These are phyloP conservation scores for Sarcophaga carnaria DNA, from an alignment of 2,888 invertebrate genomes.

Conservation along the genomic window DNA sequence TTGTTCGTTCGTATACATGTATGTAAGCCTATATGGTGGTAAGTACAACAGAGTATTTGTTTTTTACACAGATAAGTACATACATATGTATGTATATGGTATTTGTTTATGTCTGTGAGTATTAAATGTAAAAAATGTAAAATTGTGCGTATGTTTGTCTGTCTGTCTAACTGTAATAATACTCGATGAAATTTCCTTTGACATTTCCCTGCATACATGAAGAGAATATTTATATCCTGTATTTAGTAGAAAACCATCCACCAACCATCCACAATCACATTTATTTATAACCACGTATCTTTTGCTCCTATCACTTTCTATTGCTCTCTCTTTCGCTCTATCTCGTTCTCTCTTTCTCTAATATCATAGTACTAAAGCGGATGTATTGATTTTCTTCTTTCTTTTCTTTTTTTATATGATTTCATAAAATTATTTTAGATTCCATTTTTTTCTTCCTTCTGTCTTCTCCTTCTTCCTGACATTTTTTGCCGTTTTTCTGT, in stretches of 20 bases:
- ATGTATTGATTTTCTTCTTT: constrained; percentile 47
- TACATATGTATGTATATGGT: too few species aligned
- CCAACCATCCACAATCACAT: background rate
- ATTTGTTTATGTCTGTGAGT: too few species aligned
- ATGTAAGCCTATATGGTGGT: background rate
- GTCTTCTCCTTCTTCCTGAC: background rate
- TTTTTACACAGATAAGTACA: too few species aligned
- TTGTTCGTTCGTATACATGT: background rate
- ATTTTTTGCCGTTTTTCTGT: too few species aligned
- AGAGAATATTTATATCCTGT: constrained; percentile 64
- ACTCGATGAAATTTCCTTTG: constrained; percentile 63
- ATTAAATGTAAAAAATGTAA: too few species aligned
- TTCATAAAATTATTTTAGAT: constrained; percentile 9
- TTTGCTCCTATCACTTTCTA: background rate
- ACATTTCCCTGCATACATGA: constrained; percentile 61
- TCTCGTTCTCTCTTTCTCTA: background rate
- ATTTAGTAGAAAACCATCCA: constrained; percentile 19
- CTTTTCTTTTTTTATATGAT: constrained; percentile 21
- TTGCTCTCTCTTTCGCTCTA: background rate
- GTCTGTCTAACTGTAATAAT: constrained; percentile 29
- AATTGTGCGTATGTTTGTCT: too few species aligned
- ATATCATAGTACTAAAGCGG: constrained; percentile 3
- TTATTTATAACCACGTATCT: background rate
- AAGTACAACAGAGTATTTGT: background rate
- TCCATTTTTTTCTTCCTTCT: background rate